Conservation (phyloP, 2,113 vertebrate species). For the Pelusios castaneus region DNA sequence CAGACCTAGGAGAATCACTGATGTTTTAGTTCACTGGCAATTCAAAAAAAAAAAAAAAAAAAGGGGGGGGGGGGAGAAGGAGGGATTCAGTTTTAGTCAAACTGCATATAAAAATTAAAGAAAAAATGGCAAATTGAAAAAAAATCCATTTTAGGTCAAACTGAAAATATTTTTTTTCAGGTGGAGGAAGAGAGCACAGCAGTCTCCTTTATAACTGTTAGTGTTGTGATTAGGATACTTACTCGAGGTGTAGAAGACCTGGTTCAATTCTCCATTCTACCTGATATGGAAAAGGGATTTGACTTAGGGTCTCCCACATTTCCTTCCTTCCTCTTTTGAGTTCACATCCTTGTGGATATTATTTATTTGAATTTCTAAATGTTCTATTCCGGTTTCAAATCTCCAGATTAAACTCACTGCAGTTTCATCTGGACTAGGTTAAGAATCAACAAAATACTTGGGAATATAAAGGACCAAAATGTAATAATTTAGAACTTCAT, state of each 20-base stretch:
- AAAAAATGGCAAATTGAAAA: background rate
- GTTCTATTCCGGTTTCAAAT: background rate
- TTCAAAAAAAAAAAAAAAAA: background rate
- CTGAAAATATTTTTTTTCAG: background rate
- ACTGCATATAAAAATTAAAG: background rate
- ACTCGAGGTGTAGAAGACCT: background rate
- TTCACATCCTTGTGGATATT: background rate
- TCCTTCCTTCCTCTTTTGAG: background rate
- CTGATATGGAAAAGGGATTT: background rate
- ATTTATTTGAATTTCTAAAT: background rate
- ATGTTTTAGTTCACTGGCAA: background rate
- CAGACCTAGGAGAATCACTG: background rate
- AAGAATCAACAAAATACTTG: background rate
- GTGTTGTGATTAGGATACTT: background rate
- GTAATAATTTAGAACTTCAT: background rate
- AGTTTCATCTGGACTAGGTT: background rate
- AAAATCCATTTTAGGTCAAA: background rate
- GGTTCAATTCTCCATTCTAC: background rate
- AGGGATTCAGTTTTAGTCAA: background rate
- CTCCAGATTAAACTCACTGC: background rate
- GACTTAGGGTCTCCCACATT: background rate
- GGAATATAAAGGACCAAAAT: background rate
- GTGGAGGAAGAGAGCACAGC: background rate
- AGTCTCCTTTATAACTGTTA: background rate
- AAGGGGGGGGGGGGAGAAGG: too few relatives aligned